A percentile compares a stretch with the other conserved stretches of the same genome.
phyloP scores from a whole-genome alignment of 1,140 invertebrate species.

The Lamellibrachia luymesi region DNA sequence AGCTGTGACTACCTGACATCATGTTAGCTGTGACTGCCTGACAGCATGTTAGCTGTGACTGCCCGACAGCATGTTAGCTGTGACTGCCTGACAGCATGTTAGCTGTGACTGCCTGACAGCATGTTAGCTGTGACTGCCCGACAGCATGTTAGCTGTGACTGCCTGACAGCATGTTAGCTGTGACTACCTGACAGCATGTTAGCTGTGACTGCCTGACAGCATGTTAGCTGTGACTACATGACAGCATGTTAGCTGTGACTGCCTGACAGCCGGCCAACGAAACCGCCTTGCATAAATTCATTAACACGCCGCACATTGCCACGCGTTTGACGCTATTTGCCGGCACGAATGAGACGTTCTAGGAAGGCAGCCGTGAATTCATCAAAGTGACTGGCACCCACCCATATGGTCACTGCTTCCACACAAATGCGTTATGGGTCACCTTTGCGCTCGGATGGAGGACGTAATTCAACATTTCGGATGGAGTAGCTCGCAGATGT shows the following conservation, averaged over 20 bases:
- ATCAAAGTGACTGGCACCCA: neutral
- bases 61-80: neutral
- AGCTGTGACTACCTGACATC: neutral
- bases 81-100: too few species aligned
- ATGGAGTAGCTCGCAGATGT: neutral
- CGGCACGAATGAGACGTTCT: neutral
- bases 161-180: neutral
- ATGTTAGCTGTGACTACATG: too few species aligned
- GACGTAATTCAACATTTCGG: neutral
- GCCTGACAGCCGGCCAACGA: neutral
- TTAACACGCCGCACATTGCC: neutral
- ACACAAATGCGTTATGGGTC: neutral
- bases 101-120: neutral
- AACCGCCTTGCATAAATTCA: neutral
- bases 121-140: neutral
- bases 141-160: neutral
- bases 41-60: neutral
- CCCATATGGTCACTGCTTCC: neutral
- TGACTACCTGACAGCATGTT: too few species aligned
- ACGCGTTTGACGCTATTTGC: neutral
- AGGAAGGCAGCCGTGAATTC: neutral
- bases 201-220: neutral
- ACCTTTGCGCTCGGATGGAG: neutral
- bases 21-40: neutral
- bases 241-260: neutral